Percentiles rank a stretch among this genome's conserved stretches.
Evolutionary conservation across 2,888 invertebrate genomes (phyloP).

Genomic region (Unio pictorum): DNA sequence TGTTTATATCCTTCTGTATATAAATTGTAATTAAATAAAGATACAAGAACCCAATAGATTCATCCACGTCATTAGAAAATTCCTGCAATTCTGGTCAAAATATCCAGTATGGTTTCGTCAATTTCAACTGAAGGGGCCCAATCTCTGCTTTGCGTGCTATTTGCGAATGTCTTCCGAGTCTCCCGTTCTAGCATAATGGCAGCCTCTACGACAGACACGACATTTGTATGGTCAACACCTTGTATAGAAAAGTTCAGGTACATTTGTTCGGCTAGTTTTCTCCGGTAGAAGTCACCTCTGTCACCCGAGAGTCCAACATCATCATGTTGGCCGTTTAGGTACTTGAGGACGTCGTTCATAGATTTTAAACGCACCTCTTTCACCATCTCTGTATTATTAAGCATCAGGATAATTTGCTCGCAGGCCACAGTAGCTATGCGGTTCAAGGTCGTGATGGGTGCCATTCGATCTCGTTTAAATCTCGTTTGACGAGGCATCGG

Average conservation of each 20-base stretch:
- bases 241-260: constrained; percentile 53
- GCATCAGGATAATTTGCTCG: constrained; percentile 54
- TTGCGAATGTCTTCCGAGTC: constrained; percentile 40
- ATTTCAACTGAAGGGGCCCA: constrained; percentile 48
- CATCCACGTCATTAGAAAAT: constrained; percentile 28
- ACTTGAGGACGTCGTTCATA: constrained; percentile 51
- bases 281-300: constrained; percentile 61
- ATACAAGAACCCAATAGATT: too few species aligned
- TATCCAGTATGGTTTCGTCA: constrained; percentile 53
- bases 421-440: constrained; percentile 54
- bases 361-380: constrained; percentile 46
- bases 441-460: constrained; percentile 41
- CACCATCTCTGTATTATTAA: constrained; percentile 59
- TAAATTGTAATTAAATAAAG: too few species aligned
- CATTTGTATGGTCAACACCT: constrained; percentile 56
- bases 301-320: constrained; percentile 57
- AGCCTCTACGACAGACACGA: constrained; percentile 49
- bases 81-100: constrained; percentile 57
- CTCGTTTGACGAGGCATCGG: constrained; percentile 22
- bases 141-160: constrained; percentile 33
- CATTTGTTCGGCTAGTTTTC: constrained; percentile 63
- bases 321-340: constrained; percentile 56
- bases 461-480: constrained; percentile 39
- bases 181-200: constrained; percentile 49
- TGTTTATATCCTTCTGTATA: too few species aligned